Evolutionary conservation across 2,113 vertebrate species (phyloP), one percentile per base, ranked within the genome.

Genomic region (Rousettus leschenaultii): DNA sequence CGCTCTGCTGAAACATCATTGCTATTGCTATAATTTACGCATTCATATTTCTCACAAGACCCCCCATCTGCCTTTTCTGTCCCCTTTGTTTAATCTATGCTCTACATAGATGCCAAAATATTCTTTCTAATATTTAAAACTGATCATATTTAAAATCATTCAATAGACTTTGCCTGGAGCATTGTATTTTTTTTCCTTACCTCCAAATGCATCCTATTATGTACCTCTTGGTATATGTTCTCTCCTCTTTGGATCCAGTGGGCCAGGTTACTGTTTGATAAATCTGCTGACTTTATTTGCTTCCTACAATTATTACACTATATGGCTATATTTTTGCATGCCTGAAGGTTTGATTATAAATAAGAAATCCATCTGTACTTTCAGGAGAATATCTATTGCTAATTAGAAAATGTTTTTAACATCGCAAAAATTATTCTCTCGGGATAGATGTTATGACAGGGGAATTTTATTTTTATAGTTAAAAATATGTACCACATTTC

Each of bases 391-490:
- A 86, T 63, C 83, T 97, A 87, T 40, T 85, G 71, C 38, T 97
- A 97, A 97, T 98, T 97, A 97, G 57, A 93, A 94, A 70, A 95
- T 59, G 88, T 79, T 94, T 57, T 94, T 57, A 75, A 96, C 96
- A 38, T n/a, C 55, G 28, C 6, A 48, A 85, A 94, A 84, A 96
- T 13, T 11, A 80, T 88, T 75, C 51, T 97, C 89, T 66, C 26
- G 40, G 89, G 12, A 68, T 0, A 95, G 48, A 96, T 97, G 91
- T 97, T 94, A 96, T 87, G 63, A 85, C 89, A 96, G 18, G 22
- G 48, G 65, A 96, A 91, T 97, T 91, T 93, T 97, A 92, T 87
- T 96, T 97, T 94, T 94, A 79, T 86, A 89, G 43, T 85, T 89
- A 59, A 73, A 78, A 80, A 95, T 96, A 97, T 96, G 18, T 93